Base-by-base conservation (phyloP, 2,113 vertebrate genomes). In the Xiphorhynchus elegans region DNA sequence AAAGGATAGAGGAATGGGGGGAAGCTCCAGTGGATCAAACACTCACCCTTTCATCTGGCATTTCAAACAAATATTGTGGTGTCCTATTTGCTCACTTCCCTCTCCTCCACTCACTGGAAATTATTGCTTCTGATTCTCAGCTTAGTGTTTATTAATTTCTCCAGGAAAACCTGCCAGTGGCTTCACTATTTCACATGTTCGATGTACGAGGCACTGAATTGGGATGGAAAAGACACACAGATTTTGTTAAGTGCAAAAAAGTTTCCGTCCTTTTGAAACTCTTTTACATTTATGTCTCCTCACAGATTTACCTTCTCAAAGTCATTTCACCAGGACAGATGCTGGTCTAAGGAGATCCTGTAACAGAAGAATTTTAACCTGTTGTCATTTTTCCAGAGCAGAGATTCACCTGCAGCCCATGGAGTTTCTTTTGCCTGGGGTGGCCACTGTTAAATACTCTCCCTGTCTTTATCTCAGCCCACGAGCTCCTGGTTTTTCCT, bases 351-450 rank as follows among this genome's bases (percentile, higher is more conserved):
- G 24, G 42, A 82, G 39, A n/a, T 11, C 29, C 3, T 24, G 4
- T 4, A 64, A 37, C 1, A 49, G 24, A 66, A 76, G 20, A 21
- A n/a, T 44, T 80, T 69, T 6, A 25, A 86, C 37, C 0, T 56
- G 49, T 4, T 5, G 50, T 76, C 3, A 2, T 37, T 39, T 50
- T 50, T 11, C 26, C 1, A 0, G n/a, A 59, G 42, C 26, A 17
- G 66, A 23, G 29, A 4, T 10, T 44, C 10, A 14, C 29, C 23
- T 31, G 23, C 53, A 35, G 60, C n/a, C 10, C 13, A 0, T 1
- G 5, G 40, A 42, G 17, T 3, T 26, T 23, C 0, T 26, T 29
- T 47, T 47, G 13, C 40, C 35, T 47, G 13, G 9, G 10, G 17
- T 8, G 11, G 14, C 5, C 17, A 11, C 0, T 13, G 15, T 7